Conservation (phyloP, 2,888 invertebrate genomes). For the Palloptera scutellata region DNA sequence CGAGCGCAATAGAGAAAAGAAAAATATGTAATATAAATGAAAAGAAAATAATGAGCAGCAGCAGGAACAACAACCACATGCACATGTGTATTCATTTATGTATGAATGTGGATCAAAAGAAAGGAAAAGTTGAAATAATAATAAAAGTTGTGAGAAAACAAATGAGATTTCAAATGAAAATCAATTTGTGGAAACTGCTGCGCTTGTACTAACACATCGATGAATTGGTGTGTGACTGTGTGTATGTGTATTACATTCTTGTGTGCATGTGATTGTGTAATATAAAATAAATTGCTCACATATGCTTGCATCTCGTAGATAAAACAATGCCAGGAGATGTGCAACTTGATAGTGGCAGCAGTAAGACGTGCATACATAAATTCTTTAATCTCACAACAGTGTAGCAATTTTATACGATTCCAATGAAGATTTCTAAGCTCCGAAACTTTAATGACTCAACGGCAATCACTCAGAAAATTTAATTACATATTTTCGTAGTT, state of each 20-base stretch:
- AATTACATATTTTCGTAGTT: too few relatives aligned
- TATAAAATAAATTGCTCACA: too few relatives aligned
- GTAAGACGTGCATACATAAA: too few relatives aligned
- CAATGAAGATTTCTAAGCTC: too few relatives aligned
- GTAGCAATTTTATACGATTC: too few relatives aligned
- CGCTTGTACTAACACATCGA: too few relatives aligned
- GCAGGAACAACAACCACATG: background rate
- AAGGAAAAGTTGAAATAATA: background rate
- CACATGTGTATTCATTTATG: background rate
- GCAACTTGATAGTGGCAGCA: background rate
- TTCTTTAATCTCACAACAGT: too few relatives aligned
- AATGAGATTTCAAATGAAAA: conserved; percentile 11
- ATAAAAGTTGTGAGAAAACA: conserved; percentile 3
- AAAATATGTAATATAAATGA: background rate
- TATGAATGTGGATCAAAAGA: background rate
- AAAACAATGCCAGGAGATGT: background rate
- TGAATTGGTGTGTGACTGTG: too few relatives aligned
- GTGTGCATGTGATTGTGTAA: background rate
- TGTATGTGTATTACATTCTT: background rate
- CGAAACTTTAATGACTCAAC: too few relatives aligned
- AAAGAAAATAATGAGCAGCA: background rate
- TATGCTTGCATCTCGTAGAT: too few relatives aligned
- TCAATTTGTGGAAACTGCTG: background rate
- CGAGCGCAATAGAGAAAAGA: background rate
- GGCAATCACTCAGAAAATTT: too few relatives aligned